A percentile compares a stretch with the other conserved stretches of the same genome.
Conservation (phyloP, 2,113 vertebrate species). For the Chinchilla lanigera region DNA sequence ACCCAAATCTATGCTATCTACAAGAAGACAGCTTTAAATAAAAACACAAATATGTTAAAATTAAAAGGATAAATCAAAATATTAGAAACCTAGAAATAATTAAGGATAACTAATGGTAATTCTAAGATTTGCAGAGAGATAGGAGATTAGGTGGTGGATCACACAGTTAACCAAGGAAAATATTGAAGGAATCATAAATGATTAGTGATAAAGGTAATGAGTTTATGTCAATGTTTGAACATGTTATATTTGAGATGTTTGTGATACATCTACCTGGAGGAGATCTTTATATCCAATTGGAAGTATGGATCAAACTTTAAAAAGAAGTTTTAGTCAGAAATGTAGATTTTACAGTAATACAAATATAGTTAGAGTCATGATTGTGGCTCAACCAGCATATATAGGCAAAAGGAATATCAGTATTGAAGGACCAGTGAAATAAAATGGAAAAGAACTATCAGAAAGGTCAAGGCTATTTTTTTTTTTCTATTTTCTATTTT, state of each 20-base stretch:
- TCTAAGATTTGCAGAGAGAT: not conserved
- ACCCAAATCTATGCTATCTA: not conserved
- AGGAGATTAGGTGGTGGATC: not conserved
- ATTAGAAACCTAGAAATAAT: not conserved
- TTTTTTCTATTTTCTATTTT: slow-evolving; percentile 56
- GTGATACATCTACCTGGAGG: not conserved
- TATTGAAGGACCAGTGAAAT: slow-evolving; percentile 27
- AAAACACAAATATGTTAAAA: slow-evolving; percentile 25
- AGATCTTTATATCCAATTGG: not conserved
- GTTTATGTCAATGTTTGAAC: not conserved
- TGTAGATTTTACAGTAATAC: not conserved
- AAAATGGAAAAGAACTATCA: slow-evolving; percentile 48
- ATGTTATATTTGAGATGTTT: slow-evolving; percentile 39
- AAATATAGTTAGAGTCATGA: not conserved
- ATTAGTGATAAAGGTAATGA: not conserved
- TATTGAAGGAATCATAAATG: slow-evolving; percentile 24
- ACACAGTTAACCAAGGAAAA: not conserved
- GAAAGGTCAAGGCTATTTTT: slow-evolving; percentile 56
- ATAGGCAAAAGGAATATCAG: not conserved
- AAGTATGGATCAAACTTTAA: not conserved
- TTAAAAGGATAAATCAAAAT: slow-evolving; percentile 19
- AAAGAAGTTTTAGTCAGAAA: slow-evolving; percentile 41
- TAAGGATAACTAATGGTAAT: not conserved
- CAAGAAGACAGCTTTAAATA: not conserved
- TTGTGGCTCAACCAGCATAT: not conserved